phyloP scores from a whole-genome alignment of 2,888 invertebrate genomes.

The Calameuta idolon region DNA sequence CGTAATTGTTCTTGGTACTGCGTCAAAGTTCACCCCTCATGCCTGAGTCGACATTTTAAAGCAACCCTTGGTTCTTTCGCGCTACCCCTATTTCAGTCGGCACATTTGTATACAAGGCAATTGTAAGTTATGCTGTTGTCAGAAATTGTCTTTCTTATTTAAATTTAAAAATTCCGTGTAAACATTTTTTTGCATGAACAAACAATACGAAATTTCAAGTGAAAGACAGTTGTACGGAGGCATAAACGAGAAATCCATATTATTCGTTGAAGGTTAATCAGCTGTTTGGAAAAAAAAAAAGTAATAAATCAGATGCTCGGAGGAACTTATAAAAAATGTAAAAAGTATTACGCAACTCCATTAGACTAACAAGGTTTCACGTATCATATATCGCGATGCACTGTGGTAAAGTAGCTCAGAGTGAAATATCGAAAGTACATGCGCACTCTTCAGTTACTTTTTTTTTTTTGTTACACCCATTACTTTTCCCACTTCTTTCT shows the following conservation, averaged over 20 bases:
- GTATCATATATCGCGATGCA: background rate
- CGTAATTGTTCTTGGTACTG: background rate
- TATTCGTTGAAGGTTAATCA: background rate
- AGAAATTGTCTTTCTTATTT: background rate
- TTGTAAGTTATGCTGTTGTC: background rate
- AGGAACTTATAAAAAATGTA: background rate
- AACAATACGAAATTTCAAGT: background rate
- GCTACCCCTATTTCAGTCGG: background rate
- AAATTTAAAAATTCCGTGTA: background rate
- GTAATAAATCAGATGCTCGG: too few relatives aligned
- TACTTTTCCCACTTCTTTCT: background rate
- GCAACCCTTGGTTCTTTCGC: background rate
- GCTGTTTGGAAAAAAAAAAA: background rate
- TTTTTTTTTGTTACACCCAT: background rate
- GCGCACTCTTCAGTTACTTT: background rate
- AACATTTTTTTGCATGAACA: too few relatives aligned
- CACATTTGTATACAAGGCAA: background rate
- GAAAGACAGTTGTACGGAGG: background rate
- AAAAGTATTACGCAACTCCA: background rate
- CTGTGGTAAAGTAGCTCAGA: background rate
- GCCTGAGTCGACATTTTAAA: background rate
- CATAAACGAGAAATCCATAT: background rate
- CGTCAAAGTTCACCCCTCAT: background rate
- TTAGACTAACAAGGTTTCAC: background rate
- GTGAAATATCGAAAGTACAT: background rate